A percentile compares a stretch with the other conserved stretches of the same genome.
These are phyloP conservation scores for Seira ritae DNA, from an alignment of 2,888 invertebrate species.

Conservation along the genomic window DNA sequence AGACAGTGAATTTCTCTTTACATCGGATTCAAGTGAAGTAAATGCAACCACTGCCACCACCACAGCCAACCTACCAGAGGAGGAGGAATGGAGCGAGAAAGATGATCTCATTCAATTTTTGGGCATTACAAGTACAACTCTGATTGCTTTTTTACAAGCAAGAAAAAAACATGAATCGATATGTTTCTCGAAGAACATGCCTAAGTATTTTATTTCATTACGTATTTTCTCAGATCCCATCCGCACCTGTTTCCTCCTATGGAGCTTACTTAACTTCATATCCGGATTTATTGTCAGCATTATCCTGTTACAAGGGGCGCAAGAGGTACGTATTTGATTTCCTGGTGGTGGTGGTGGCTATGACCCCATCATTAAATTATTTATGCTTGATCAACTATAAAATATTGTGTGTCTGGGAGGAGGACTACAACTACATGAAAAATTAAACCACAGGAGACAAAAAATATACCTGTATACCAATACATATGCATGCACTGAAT, in stretches of 20 bases:
- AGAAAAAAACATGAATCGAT: not conserved
- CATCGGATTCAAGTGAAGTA: too few relatives aligned
- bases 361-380: too few relatives aligned
- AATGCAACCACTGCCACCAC: constrained; percentile 25
- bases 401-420: not conserved
- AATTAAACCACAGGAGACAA: too few relatives aligned
- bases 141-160: too few relatives aligned
- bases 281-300: constrained; percentile 53
- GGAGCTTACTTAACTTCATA: constrained; percentile 57
- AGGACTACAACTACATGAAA: too few relatives aligned
- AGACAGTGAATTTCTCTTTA: too few relatives aligned
- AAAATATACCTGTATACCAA: too few relatives aligned
- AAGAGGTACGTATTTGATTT: constrained; percentile 63
- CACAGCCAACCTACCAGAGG: constrained; percentile 26
- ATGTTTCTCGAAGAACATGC: not conserved
- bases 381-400: not conserved
- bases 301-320: constrained; percentile 62
- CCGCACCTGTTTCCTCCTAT: constrained; percentile 46
- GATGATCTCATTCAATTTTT: constrained; percentile 38
- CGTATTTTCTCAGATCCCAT: constrained; percentile 41
- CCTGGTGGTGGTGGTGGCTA: too few relatives aligned
- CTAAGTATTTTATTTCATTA: constrained; percentile 10
- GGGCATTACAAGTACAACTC: constrained; percentile 8
- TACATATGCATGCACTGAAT: too few relatives aligned
- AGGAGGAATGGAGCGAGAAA: constrained; percentile 39